Evolutionary conservation across 2,113 vertebrate genomes (phyloP).

Genomic region (Pseudorhombus dupliciocellatus): DNA sequence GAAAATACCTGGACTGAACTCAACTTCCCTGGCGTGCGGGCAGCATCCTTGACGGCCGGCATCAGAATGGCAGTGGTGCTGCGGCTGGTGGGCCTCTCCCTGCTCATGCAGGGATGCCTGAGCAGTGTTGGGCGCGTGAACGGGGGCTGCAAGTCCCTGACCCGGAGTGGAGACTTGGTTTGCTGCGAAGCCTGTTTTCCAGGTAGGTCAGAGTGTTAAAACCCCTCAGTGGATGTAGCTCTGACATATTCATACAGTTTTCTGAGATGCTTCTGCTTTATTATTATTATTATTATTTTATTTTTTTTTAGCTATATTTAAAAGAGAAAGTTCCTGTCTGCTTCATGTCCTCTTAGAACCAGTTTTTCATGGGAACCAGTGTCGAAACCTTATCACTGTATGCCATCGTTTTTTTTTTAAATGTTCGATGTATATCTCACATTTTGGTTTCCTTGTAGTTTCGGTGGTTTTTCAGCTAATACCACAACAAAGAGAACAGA

Average conservation of each 20-base stretch:
- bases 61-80: constrained; percentile 54
- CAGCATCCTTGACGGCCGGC: background rate
- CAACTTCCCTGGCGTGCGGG: too few relatives aligned
- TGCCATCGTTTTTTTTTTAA: background rate
- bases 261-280: too few relatives aligned
- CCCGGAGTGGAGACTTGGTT: fast-evolving
- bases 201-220: constrained; percentile 56
- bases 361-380: too few relatives aligned
- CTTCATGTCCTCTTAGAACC: too few relatives aligned
- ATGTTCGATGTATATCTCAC: background rate
- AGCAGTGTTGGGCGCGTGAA: background rate
- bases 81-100: constrained; percentile 5
- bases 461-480: constrained; percentile 73
- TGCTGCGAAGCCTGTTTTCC: constrained; percentile 54
- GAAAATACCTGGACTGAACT: background rate
- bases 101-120: constrained; percentile 29
- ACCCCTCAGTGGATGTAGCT: too few relatives aligned
- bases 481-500: constrained; percentile 45
- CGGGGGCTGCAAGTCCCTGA: constrained; percentile 58
- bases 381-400: too few relatives aligned
- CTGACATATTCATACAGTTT: too few relatives aligned
- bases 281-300: too few relatives aligned
- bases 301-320: background rate
- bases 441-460: constrained; percentile 40
- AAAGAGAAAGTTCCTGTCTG: background rate